These are phyloP conservation scores for Anarrhichthys ocellatus DNA, from an alignment of 2,113 vertebrate species.

Conservation along the genomic window DNA sequence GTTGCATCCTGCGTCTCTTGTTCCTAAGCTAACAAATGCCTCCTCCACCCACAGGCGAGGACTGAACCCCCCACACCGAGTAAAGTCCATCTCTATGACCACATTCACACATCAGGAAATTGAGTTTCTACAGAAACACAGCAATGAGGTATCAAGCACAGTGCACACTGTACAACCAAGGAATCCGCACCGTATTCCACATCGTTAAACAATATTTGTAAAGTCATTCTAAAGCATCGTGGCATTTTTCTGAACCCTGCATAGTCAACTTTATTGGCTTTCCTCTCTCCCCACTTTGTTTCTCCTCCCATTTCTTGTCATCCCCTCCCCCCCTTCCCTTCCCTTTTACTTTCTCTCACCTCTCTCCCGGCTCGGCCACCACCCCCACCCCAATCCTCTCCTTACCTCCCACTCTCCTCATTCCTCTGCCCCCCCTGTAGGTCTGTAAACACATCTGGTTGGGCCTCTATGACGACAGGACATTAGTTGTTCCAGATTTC, in stretches of 20 bases:
- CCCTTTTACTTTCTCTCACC: conserved; percentile 56
- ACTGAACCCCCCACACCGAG: conserved; percentile 98
- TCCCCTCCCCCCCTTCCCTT: conserved; percentile 38
- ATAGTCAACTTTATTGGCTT: conserved; percentile 69
- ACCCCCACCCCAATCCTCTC: conserved; percentile 52
- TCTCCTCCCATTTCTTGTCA: conserved; percentile 18
- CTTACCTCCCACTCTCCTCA: conserved; percentile 48
- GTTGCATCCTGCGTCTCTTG: conserved; percentile 44
- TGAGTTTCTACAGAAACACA: conserved; percentile 98
- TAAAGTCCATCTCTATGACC: conserved; percentile 99
- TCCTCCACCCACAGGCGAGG: conserved; percentile 87
- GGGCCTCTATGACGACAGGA: conserved; percentile 98
- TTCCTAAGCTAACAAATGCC: conserved; percentile 52
- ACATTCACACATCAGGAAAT: conserved; percentile 99
- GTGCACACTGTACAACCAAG: neutral
- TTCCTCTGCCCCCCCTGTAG: conserved; percentile 76
- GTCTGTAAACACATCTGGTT: conserved; percentile 99
- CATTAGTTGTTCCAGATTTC: conserved; percentile 97
- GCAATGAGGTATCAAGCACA: conserved; percentile 89
- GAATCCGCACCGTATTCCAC: neutral
- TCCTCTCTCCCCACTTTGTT: conserved; percentile 41
- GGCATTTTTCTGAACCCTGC: conserved; percentile 39
- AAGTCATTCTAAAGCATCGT: conserved; percentile 8
- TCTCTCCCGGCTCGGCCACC: conserved; percentile 50
- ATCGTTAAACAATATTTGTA: conserved; percentile 1